These are phyloP conservation scores for Urophycis tenuis DNA, from an alignment of 2,797 vertebrate species.

Conservation along the genomic window DNA sequence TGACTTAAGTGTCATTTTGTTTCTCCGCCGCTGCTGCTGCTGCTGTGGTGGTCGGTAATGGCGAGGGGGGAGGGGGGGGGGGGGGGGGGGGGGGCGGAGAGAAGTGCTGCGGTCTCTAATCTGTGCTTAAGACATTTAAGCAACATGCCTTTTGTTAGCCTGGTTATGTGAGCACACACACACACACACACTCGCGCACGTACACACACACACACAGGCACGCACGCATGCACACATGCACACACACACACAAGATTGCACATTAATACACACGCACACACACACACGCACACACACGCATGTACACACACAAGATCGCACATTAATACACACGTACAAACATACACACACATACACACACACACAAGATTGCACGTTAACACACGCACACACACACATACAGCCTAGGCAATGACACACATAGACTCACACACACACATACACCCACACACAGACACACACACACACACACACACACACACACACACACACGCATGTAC, in stretches of 20 bases:
- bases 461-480: too few relatives aligned
- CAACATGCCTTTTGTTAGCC: background rate
- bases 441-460: too few relatives aligned
- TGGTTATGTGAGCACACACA: background rate
- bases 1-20: conserved; percentile 50
- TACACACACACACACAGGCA: background rate
- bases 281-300: background rate
- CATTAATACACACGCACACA: background rate
- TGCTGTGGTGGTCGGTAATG: conserved; percentile 22
- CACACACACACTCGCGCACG: background rate
- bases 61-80: background rate
- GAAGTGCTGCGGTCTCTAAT: background rate
- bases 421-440: too few relatives aligned
- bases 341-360: conserved; percentile 12
- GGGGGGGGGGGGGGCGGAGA: background rate
- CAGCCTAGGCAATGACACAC: too few relatives aligned
- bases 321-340: background rate
- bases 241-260: background rate
- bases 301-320: too few relatives aligned
- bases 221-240: background rate
- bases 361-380: too few relatives aligned
- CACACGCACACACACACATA: too few relatives aligned
- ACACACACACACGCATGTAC: too few relatives aligned
- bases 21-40: conserved; percentile 33
- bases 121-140: background rate